phyloP scores from a whole-genome alignment of 2,113 vertebrate species.

The Psephotus haematonotus region DNA sequence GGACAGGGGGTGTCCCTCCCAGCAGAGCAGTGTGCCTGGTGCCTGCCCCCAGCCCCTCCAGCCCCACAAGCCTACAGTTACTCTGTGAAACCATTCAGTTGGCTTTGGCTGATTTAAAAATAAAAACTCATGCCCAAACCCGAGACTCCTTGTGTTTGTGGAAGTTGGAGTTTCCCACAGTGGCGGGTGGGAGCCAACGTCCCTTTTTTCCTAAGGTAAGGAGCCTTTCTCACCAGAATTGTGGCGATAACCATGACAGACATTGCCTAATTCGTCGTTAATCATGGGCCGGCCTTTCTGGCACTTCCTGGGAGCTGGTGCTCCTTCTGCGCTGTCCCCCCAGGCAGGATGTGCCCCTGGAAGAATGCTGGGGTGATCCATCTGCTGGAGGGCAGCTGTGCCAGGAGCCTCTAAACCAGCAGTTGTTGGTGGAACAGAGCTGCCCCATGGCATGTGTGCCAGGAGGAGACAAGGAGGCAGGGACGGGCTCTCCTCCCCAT shows the following conservation, averaged over 20 bases:
- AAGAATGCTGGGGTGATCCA: accelerated
- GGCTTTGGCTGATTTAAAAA: conserved; percentile 26
- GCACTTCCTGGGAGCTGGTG: not conserved
- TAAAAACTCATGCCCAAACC: not conserved
- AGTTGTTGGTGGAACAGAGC: not conserved
- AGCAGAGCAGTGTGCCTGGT: not conserved
- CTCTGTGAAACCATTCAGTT: not conserved
- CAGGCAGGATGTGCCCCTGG: accelerated
- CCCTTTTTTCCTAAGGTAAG: not conserved
- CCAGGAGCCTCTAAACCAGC: not conserved
- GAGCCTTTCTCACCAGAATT: not conserved
- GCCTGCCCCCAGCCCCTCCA: not conserved
- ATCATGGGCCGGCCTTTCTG: not conserved
- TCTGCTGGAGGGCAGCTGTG: not conserved
- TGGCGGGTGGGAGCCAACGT: not conserved
- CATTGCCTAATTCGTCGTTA: not conserved
- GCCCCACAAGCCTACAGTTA: not conserved
- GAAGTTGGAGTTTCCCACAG: conserved; percentile 11
- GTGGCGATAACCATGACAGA: not conserved
- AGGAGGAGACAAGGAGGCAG: not conserved
- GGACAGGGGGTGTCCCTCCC: not conserved
- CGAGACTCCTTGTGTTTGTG: not conserved
- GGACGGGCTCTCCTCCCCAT: accelerated
- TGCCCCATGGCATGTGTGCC: too few species aligned
- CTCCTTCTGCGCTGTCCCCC: not conserved